phyloP scores from a whole-genome alignment of 2,888 invertebrate species.

The Pyrocoelia pectoralis region DNA sequence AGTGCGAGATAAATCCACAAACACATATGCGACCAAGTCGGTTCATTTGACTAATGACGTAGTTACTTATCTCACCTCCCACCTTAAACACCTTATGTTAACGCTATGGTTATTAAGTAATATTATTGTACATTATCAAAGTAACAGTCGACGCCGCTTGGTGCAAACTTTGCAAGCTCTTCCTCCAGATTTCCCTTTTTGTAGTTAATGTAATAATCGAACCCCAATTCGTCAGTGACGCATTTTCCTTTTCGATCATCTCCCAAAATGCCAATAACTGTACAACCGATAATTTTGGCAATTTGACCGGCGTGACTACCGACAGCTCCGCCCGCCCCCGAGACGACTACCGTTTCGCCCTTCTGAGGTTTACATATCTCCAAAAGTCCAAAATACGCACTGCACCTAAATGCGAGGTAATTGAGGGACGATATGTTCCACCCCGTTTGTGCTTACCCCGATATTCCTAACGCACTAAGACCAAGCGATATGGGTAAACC shows the following conservation, averaged over 20 bases:
- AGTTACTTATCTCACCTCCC: conserved; percentile 71
- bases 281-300: conserved; percentile 75
- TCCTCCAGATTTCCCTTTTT: conserved; percentile 66
- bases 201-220: conserved; percentile 78
- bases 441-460: conserved; percentile 16
- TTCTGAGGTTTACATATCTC: conserved; percentile 75
- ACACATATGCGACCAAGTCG: conserved; percentile 67
- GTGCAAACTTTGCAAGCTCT: conserved; percentile 68
- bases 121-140: conserved; percentile 86
- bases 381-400: conserved; percentile 78
- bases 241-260: conserved; percentile 75
- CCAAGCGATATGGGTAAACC: conserved; percentile 16
- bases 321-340: conserved; percentile 81
- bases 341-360: conserved; percentile 78
- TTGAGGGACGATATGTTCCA: neutral
- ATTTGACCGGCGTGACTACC: conserved; percentile 82
- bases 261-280: conserved; percentile 76
- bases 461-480: conserved; percentile 24
- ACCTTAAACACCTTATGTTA: conserved; percentile 58
- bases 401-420: conserved; percentile 62
- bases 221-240: conserved; percentile 70
- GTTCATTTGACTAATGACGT: conserved; percentile 70
- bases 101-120: neutral
- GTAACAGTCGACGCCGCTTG: conserved; percentile 76
- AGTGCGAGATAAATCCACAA: conserved; percentile 72